Conservation (phyloP, 2,888 invertebrate genomes). For the Melanostoma mellinum region DNA sequence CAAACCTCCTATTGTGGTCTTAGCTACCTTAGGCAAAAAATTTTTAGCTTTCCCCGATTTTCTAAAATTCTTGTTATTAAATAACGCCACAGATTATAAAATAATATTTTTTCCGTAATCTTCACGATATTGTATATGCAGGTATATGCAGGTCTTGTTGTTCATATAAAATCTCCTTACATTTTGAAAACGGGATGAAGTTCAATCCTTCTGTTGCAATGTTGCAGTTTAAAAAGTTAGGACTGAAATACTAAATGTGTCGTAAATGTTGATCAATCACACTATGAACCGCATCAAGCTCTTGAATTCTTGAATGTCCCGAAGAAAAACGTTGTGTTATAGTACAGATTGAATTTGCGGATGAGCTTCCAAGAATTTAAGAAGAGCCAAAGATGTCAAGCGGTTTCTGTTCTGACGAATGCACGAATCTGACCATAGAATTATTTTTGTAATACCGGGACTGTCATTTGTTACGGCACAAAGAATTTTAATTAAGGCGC, state of each 20-base stretch:
- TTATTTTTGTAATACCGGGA: neutral
- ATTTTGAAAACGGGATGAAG: slow-evolving; percentile 16
- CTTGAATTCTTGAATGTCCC: slow-evolving; percentile 16
- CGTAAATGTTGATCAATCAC: neutral
- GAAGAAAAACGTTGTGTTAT: slow-evolving; percentile 8
- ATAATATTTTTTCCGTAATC: neutral
- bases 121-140: slow-evolving; percentile 3
- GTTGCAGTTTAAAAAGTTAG: slow-evolving; percentile 7
- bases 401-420: neutral
- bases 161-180: slow-evolving; percentile 11
- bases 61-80: slow-evolving; percentile 9
- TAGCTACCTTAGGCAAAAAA: slow-evolving; percentile 4
- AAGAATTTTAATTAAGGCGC: slow-evolving; percentile 5
- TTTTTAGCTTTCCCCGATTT: slow-evolving; percentile 3
- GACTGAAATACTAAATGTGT: neutral
- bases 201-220: slow-evolving; percentile 21
- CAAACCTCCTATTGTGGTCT: slow-evolving; percentile 12
- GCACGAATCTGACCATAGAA: slow-evolving; percentile 2
- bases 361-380: no score
- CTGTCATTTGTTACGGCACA: neutral
- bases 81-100: slow-evolving; percentile 13
- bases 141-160: slow-evolving; percentile 2
- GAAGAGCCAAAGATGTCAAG: no score
- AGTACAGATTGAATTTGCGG: no score
- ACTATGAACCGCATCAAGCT: slow-evolving; percentile 17